A percentile compares a stretch with the other conserved stretches of the same genome.
Evolutionary conservation across 2,888 invertebrate genomes (phyloP).

Genomic region (Candidula unifasciata): DNA sequence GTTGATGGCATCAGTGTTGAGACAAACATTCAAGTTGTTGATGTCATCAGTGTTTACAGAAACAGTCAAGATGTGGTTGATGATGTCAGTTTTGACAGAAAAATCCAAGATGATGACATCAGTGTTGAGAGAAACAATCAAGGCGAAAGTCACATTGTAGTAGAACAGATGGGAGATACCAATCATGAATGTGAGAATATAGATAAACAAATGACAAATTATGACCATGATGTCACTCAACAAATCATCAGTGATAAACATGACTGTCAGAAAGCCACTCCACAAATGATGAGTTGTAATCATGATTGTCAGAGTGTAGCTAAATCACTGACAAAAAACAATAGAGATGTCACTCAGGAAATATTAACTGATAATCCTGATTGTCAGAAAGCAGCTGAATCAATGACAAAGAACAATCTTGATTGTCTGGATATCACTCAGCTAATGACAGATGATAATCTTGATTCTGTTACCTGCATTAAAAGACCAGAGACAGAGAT

Average conservation of each 20-base stretch:
- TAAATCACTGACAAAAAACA: background rate
- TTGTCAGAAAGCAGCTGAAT: background rate
- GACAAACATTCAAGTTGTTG: background rate
- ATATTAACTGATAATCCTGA: no score
- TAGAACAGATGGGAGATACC: background rate
- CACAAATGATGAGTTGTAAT: no score
- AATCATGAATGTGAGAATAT: background rate
- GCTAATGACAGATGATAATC: background rate
- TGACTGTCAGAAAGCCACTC: no score
- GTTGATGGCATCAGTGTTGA: background rate
- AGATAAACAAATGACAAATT: no score
- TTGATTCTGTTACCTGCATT: background rate
- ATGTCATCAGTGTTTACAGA: constrained; percentile 1
- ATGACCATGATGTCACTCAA: no score
- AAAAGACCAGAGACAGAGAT: background rate
- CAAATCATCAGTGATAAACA: no score
- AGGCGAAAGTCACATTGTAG: background rate
- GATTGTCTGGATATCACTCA: no score
- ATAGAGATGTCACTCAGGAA: no score
- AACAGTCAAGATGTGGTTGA: background rate
- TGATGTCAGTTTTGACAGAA: background rate
- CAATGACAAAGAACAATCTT: no score
- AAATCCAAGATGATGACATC: background rate
- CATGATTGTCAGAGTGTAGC: background rate
- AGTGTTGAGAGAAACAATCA: background rate